Percentiles rank a stretch among this genome's conserved stretches.
These are phyloP conservation scores for Clitarchus hookeri DNA, from an alignment of 2,888 invertebrate species.

Conservation along the genomic window DNA sequence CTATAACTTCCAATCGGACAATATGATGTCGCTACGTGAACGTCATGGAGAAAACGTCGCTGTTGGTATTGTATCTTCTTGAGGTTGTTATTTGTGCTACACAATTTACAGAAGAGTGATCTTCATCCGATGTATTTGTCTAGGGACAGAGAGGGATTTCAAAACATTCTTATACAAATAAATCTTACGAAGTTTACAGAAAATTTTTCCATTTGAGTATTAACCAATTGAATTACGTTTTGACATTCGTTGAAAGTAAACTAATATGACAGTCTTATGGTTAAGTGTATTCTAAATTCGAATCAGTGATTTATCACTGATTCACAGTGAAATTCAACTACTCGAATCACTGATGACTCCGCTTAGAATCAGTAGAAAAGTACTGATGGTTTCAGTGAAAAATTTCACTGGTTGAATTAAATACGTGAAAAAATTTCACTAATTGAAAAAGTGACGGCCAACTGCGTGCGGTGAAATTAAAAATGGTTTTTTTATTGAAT, in stretches of 20 bases:
- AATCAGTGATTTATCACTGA: too few species aligned
- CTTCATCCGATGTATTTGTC: conserved; percentile 6
- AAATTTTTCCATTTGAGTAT: conserved; percentile 18
- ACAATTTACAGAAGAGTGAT: neutral
- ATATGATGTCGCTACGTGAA: conserved; percentile 11
- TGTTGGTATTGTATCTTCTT: neutral
- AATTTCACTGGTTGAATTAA: too few species aligned
- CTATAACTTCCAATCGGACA: too few species aligned
- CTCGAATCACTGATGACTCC: too few species aligned
- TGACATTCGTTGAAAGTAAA: neutral
- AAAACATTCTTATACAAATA: neutral
- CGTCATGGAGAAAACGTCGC: neutral
- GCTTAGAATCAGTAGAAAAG: too few species aligned
- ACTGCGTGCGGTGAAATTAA: too few species aligned
- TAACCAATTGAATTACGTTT: conserved; percentile 3
- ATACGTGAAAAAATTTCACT: too few species aligned
- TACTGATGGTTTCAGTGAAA: too few species aligned
- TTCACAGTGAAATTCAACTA: too few species aligned
- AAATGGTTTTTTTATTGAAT: too few species aligned
- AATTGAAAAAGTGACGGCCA: too few species aligned
- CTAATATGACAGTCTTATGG: neutral
- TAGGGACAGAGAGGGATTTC: neutral
- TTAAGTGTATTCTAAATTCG: too few species aligned
- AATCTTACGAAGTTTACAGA: neutral
- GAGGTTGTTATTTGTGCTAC: neutral